Base-by-base conservation (phyloP, 1,140 invertebrate species). In the Aphelenchoides besseyi region DNA sequence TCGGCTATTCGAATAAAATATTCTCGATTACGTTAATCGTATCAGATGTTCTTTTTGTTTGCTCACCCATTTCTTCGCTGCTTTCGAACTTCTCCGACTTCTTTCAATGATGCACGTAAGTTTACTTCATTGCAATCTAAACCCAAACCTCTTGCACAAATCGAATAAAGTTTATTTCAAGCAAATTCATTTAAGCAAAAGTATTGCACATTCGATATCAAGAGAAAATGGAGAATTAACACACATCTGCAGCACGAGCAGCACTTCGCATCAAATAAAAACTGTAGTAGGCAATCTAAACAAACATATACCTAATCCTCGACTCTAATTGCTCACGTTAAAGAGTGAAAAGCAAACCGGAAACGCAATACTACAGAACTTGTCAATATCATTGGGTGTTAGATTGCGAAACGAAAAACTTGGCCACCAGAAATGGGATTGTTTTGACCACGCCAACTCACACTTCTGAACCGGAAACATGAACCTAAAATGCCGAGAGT, bases 381-480 rank as follows among this genome's bases (percentile, higher is more conserved):
- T 72, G 41, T 81, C 79, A 57, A 81, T 81, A 29, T 81, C 82
- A 54, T 79, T 75, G 1, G 78, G 79, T 8, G 71, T 74, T 28
- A 26, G 61, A 28, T 30, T 66, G 9, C 18, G n/a, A 12, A 73
- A 71, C 1, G 30, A 53, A 1, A 71, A 30, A n/a, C 18, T 36
- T 0, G 70, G 53, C 9, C 63, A 66, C 79, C 76, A 78, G n/a
- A 63, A 72, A 16, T 32, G 41, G n/a, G 70, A 36, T 12, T 29
- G 78, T 69, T 48, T 23, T 23, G 53, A 75, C 63, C 72, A 80
- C 0, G 57, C 48, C n/a, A 77, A 28, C 54, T 70, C 59, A 29
- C 82, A 69, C 52, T 70, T 37, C 30, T 80, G 72, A 16, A 81
- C 71, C 26, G 79, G 79, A 30, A 81, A 69, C 79, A 80, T 80